A percentile compares a stretch with the other conserved stretches of the same genome.
Evolutionary conservation across 2,113 vertebrate genomes (phyloP).

Genomic region (Corynorhinus townsendii): DNA sequence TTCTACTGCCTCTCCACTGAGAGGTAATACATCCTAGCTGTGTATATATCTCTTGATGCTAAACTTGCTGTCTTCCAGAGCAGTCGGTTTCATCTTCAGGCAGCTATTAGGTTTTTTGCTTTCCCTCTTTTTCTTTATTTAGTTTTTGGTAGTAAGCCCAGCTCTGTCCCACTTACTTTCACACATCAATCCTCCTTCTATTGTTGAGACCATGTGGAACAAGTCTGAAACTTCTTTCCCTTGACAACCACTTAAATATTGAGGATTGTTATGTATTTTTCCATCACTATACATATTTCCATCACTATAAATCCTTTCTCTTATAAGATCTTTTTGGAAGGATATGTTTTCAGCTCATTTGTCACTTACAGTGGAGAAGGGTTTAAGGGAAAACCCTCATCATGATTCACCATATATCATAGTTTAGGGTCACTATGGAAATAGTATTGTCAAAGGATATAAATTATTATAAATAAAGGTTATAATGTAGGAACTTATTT

Average conservation of each 20-base stretch:
- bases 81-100: background rate
- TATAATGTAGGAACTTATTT: background rate
- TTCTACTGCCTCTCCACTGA: background rate
- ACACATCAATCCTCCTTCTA: background rate
- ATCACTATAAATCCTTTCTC: background rate
- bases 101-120: background rate
- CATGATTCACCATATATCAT: background rate
- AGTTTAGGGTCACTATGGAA: background rate
- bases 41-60: background rate
- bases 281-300: background rate
- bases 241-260: conserved; percentile 17
- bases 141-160: background rate
- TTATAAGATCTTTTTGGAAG: background rate
- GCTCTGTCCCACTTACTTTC: background rate
- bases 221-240: conserved; percentile 4
- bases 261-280: background rate
- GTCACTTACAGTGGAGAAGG: background rate
- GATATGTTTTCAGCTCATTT: conserved; percentile 2
- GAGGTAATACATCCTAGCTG: background rate
- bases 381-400: background rate
- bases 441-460: background rate
- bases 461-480: background rate
- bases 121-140: background rate
- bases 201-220: background rate
- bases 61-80: background rate